A percentile compares a stretch with the other conserved stretches of the same genome.
Evolutionary conservation across 2,888 invertebrate genomes (phyloP).

Genomic region (Lydus trimaculatus): DNA sequence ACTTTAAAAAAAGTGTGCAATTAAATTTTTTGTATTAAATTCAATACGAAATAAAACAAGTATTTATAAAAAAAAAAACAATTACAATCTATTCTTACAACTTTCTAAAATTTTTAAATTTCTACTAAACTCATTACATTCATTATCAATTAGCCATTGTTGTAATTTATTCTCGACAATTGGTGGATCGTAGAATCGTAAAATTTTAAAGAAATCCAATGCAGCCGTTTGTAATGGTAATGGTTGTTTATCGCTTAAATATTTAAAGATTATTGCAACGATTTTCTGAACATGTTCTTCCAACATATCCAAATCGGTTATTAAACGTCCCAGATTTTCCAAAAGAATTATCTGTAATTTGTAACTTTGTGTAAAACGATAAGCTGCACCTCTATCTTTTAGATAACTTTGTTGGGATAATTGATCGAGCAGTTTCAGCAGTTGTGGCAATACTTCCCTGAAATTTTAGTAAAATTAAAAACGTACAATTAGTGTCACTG

Average conservation of each 20-base stretch:
- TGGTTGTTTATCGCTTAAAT: slow-evolving; percentile 70
- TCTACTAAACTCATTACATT: slow-evolving; percentile 39
- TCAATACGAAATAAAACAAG: slow-evolving; percentile 42
- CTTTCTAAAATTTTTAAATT: slow-evolving; percentile 35
- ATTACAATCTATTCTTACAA: neutral
- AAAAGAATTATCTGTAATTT: slow-evolving; percentile 65
- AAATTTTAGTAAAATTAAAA: slow-evolving; percentile 36
- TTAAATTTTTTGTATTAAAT: slow-evolving; percentile 44
- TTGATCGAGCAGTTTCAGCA: slow-evolving; percentile 65
- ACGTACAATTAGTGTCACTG: too few species aligned
- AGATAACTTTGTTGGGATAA: slow-evolving; percentile 66
- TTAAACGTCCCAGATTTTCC: slow-evolving; percentile 61
- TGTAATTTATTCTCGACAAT: slow-evolving; percentile 44
- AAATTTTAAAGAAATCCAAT: slow-evolving; percentile 63
- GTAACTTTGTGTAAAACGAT: slow-evolving; percentile 66
- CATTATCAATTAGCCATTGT: slow-evolving; percentile 27
- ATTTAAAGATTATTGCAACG: slow-evolving; percentile 61
- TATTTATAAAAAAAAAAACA: slow-evolving; percentile 33
- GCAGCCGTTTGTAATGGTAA: slow-evolving; percentile 67
- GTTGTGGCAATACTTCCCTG: slow-evolving; percentile 73
- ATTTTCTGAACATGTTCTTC: slow-evolving; percentile 59
- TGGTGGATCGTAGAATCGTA: slow-evolving; percentile 62
- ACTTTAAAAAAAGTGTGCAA: slow-evolving; percentile 45
- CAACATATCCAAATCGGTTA: slow-evolving; percentile 61
- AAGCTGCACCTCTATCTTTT: slow-evolving; percentile 66